Evolutionary conservation across 2,797 vertebrate genomes (phyloP).

Genomic region (Xenopus petersii): DNA sequence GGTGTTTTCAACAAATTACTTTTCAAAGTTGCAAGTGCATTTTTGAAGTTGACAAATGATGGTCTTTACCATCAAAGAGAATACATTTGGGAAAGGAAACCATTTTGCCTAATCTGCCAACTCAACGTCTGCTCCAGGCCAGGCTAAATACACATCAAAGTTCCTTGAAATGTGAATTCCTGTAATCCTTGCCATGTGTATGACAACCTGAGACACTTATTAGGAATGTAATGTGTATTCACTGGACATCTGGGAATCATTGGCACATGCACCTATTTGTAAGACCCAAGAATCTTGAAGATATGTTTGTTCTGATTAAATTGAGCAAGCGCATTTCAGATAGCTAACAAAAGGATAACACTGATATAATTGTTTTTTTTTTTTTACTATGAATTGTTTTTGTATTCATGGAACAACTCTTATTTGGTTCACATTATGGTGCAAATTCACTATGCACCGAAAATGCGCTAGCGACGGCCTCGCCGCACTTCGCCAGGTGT

Average conservation of each 20-base stretch:
- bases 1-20: slow-evolving; percentile 31
- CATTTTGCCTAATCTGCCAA: slow-evolving; percentile 21
- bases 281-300: not conserved
- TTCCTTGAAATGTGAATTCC: slow-evolving; percentile 9
- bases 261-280: slow-evolving; percentile 30
- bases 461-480: too few relatives aligned
- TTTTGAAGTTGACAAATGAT: slow-evolving; percentile 24
- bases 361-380: not conserved
- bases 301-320: slow-evolving; percentile 27
- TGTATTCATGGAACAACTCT: too few relatives aligned
- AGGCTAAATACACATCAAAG: slow-evolving; percentile 31
- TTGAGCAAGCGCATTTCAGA: not conserved
- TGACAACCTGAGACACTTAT: slow-evolving; percentile 7
- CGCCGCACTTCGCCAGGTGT: too few relatives aligned
- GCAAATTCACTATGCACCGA: too few relatives aligned
- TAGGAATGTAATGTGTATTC: slow-evolving; percentile 29
- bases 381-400: too few relatives aligned
- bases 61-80: slow-evolving; percentile 23
- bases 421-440: too few relatives aligned
- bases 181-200: slow-evolving; percentile 31
- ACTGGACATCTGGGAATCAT: slow-evolving; percentile 33
- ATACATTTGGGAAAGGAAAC: slow-evolving; percentile 16
- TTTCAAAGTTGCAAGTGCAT: slow-evolving; percentile 7
- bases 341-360: not conserved
- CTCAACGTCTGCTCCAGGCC: slow-evolving; percentile 26